These are phyloP conservation scores for Plestiodon gilberti DNA, from an alignment of 2,113 vertebrate genomes.

Conservation along the genomic window DNA sequence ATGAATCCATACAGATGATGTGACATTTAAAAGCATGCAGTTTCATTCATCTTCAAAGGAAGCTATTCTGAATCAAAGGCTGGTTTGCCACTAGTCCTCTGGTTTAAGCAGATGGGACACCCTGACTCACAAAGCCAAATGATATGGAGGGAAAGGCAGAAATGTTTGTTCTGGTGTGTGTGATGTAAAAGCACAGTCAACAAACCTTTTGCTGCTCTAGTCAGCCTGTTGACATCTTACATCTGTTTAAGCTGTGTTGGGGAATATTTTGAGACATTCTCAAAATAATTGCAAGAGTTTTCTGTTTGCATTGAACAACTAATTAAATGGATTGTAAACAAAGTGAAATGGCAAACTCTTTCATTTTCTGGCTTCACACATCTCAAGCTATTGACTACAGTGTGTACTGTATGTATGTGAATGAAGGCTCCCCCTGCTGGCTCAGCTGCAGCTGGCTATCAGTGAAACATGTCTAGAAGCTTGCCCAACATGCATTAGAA, in stretches of 20 bases:
- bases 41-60: background rate
- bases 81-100: background rate
- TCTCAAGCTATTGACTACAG: background rate
- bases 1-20: background rate
- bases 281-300: conserved; percentile 38
- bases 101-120: background rate
- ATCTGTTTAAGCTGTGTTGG: conserved; percentile 35
- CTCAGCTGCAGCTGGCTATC: background rate
- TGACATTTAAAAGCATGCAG: background rate
- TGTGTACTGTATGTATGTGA: too few species aligned
- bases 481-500: background rate
- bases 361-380: background rate
- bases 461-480: background rate
- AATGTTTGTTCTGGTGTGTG: background rate
- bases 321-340: conserved; percentile 33
- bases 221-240: background rate
- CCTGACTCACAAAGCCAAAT: background rate
- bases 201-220: background rate
- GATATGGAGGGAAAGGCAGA: background rate
- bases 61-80: background rate
- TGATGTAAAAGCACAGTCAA: background rate
- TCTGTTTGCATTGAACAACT: conserved; percentile 27
- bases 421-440: conserved; percentile 27
- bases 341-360: conserved; percentile 38
- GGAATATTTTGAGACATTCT: conserved; percentile 25